Percentiles rank a stretch among this genome's conserved stretches.
phyloP scores from a whole-genome alignment of 2,113 vertebrate genomes.

The Varanus salvator region DNA sequence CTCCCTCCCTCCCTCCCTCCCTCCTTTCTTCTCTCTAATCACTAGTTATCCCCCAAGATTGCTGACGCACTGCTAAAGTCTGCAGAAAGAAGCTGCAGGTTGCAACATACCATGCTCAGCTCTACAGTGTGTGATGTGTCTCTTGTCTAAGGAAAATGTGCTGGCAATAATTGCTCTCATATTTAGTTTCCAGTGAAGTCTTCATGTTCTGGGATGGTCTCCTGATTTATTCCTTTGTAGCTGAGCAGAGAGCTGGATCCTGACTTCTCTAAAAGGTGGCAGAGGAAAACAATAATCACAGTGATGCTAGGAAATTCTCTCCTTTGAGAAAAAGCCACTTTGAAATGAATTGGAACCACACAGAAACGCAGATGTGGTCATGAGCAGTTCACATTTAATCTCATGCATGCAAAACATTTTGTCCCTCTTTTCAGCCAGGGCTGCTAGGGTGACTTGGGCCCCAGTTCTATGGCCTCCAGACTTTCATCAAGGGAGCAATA shows the following conservation, averaged over 20 bases:
- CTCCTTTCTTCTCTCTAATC: too few species aligned
- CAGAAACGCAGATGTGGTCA: too few species aligned
- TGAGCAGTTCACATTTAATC: too few species aligned
- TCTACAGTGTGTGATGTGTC: not conserved
- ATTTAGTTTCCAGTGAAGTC: constrained; percentile 14
- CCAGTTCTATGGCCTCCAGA: too few species aligned
- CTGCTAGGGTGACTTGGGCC: too few species aligned
- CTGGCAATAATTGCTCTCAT: not conserved
- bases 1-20: too few species aligned
- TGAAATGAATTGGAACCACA: not conserved
- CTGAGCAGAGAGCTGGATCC: not conserved
- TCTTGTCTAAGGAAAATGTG: constrained; percentile 50
- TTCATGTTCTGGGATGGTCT: not conserved
- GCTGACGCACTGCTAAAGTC: not conserved
- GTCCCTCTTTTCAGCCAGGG: too few species aligned
- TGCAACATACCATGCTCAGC: not conserved
- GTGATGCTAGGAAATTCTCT: not conserved
- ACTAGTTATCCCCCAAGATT: too few species aligned
- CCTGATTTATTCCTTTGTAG: not conserved
- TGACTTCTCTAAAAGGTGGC: not conserved
- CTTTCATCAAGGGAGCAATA: too few species aligned
- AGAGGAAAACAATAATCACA: not conserved
- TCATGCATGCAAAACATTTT: too few species aligned
- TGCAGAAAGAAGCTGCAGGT: not conserved
- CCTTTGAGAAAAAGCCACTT: not conserved